Conservation (phyloP, 2,113 vertebrate genomes). For the Spizaetus ornatus region DNA sequence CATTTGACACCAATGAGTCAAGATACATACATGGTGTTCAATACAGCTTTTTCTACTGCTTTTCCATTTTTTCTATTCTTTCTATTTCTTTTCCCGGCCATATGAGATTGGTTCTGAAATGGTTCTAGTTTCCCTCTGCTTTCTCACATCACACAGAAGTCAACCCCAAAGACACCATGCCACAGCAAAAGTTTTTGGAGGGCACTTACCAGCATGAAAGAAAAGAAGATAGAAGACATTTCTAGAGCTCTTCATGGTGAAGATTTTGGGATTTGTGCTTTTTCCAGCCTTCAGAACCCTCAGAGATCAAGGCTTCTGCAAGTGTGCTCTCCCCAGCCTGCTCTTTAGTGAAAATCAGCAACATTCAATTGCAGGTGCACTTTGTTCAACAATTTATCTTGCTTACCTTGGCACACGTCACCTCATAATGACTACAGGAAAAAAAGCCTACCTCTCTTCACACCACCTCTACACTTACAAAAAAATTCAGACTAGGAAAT, state of each 20-base stretch:
- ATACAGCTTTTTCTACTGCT: background rate
- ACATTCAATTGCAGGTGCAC: background rate
- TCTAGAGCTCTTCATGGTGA: background rate
- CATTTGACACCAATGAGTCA: background rate
- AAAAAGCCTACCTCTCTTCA: background rate
- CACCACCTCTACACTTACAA: background rate
- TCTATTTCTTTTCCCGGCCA: background rate
- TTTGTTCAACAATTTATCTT: background rate
- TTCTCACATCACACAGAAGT: background rate
- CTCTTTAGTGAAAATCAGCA: background rate
- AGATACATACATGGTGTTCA: background rate
- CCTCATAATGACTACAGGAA: background rate
- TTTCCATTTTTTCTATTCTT: background rate
- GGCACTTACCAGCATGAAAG: slow-evolving; percentile 41
- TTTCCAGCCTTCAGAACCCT: background rate
- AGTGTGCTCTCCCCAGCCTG: background rate
- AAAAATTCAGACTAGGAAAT: background rate
- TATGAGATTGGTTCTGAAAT: background rate
- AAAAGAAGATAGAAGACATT: background rate
- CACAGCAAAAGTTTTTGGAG: background rate
- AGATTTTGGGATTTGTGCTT: background rate
- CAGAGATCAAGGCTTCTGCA: background rate
- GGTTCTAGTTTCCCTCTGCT: background rate
- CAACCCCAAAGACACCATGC: background rate
- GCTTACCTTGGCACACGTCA: background rate